Evolutionary conservation across 1,140 invertebrate genomes (phyloP).

Genomic region (Anagrus nilaparvatae): DNA sequence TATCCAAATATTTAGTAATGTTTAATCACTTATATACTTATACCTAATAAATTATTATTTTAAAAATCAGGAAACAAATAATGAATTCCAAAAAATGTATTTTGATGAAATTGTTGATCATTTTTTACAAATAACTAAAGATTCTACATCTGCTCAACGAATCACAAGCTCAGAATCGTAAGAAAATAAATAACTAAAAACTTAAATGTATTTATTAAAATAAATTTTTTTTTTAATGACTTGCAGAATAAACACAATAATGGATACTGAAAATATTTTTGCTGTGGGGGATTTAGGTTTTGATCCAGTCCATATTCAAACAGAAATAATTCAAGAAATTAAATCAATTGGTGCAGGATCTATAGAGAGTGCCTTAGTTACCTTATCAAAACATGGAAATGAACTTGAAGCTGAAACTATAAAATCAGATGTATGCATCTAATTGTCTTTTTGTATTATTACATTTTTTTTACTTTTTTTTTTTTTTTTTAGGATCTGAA

Average conservation of each 20-base stretch:
- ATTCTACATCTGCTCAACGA: neutral
- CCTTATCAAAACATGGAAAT: neutral
- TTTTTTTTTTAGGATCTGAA: no score
- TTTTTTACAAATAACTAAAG: constrained; percentile 6
- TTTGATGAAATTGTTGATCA: neutral
- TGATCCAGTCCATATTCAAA: constrained; percentile 13
- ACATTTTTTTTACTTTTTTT: no score
- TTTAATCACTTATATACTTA: neutral
- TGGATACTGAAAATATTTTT: constrained; percentile 7
- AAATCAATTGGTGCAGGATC: neutral
- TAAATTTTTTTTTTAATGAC: neutral
- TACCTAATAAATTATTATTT: neutral
- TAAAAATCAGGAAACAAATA: neutral
- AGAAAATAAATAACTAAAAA: neutral
- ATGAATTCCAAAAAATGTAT: neutral
- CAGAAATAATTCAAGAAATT: neutral
- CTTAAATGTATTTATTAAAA: neutral
- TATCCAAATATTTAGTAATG: neutral
- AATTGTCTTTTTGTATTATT: no score
- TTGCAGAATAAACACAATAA: constrained; percentile 18
- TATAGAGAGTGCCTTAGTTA: neutral
- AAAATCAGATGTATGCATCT: no score
- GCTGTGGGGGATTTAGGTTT: constrained; percentile 16
- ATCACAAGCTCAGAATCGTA: constrained; percentile 3
- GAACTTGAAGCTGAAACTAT: neutral